Percentiles rank a stretch among this genome's conserved stretches.
Conservation (phyloP, 2,113 vertebrate genomes). For the Corynorhinus townsendii region DNA sequence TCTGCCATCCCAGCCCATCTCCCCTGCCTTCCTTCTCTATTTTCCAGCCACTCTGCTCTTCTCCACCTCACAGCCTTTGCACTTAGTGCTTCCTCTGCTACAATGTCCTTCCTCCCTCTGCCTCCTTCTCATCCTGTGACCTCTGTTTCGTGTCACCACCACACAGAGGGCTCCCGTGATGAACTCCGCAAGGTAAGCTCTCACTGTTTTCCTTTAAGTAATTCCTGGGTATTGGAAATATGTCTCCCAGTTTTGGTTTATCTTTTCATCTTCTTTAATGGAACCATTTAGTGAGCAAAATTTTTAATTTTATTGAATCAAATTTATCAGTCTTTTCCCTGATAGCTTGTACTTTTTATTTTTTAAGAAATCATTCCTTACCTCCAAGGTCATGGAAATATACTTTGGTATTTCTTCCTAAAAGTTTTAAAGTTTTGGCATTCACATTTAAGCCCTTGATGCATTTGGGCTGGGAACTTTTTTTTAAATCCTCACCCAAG, state of each 20-base stretch:
- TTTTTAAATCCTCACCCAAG: too few relatives aligned
- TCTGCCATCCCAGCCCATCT: neutral
- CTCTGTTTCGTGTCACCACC: rapidly evolving
- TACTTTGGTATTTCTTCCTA: neutral
- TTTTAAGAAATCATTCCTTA: neutral
- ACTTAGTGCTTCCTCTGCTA: neutral
- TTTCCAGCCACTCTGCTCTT: neutral
- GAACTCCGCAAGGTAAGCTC: neutral
- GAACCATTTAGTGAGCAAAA: neutral
- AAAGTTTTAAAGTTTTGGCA: neutral
- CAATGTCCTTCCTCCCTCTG: neutral
- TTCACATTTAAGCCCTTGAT: neutral
- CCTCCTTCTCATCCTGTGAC: neutral
- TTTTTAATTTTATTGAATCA: neutral
- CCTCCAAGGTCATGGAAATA: neutral
- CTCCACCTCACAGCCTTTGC: neutral
- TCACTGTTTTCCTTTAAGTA: neutral
- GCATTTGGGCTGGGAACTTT: neutral
- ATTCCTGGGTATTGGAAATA: neutral
- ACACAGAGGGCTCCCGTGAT: neutral
- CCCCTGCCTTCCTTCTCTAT: neutral
- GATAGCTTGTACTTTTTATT: neutral
- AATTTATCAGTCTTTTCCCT: neutral
- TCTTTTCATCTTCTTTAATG: neutral
- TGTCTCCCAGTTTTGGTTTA: neutral